These are phyloP conservation scores for Hoplias malabaricus DNA, from an alignment of 2,113 vertebrate genomes.

Conservation along the genomic window DNA sequence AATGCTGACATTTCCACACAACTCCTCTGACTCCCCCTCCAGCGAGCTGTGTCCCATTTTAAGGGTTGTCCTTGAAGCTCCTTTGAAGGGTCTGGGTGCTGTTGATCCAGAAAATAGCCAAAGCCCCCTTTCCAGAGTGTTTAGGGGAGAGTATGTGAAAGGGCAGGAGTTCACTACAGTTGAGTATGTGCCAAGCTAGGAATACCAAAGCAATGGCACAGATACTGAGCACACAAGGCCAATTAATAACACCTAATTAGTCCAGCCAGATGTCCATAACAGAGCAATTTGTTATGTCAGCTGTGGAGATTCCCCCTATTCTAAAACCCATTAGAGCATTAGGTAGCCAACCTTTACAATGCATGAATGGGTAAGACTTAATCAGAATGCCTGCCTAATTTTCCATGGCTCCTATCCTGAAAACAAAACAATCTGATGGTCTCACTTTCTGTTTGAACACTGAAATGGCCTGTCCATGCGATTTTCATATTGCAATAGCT, in stretches of 20 bases:
- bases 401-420: background rate
- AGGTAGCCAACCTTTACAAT: conserved; percentile 5
- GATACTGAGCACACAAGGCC: conserved; percentile 22
- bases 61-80: background rate
- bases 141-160: conserved; percentile 17
- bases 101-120: conserved; percentile 37
- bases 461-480: too few relatives aligned
- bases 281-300: conserved; percentile 50
- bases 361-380: background rate
- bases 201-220: background rate
- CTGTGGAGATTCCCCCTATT: background rate
- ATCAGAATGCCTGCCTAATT: background rate
- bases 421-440: background rate
- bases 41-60: conserved; percentile 55
- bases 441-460: background rate
- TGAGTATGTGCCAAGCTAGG: conserved; percentile 8
- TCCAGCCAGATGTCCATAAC: conserved; percentile 35
- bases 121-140: conserved; percentile 20
- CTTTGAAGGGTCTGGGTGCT: background rate
- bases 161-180: conserved; percentile 18
- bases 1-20: conserved; percentile 46
- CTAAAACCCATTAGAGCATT: background rate
- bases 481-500: too few relatives aligned
- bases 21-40: conserved; percentile 41
- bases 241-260: conserved; percentile 66